Conservation (phyloP, 2,797 vertebrate species). For the Cottoperca gobio region DNA sequence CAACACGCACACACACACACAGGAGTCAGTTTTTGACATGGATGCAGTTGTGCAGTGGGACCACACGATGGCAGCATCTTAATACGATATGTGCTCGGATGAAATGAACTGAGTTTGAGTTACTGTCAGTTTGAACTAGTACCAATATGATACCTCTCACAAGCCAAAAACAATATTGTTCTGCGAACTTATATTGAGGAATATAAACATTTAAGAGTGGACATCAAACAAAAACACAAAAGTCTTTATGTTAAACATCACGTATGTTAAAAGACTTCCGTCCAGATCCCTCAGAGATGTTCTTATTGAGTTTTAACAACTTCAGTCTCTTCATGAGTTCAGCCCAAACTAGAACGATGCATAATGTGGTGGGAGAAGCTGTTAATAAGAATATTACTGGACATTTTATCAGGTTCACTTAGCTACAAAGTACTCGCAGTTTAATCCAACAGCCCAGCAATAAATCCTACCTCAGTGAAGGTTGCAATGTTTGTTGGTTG, state of each 20-base stretch:
- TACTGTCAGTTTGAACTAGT: not conserved
- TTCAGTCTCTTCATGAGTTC: too few relatives aligned
- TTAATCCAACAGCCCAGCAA: not conserved
- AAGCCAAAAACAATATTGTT: not conserved
- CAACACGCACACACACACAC: too few relatives aligned
- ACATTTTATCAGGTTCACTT: not conserved
- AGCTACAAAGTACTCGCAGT: not conserved
- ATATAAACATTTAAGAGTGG: not conserved
- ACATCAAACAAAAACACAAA: not conserved
- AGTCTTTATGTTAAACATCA: not conserved
- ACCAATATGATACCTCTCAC: not conserved
- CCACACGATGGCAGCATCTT: conserved; percentile 41
- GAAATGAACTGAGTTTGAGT: not conserved
- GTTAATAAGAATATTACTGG: too few relatives aligned
- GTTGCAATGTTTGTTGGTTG: too few relatives aligned
- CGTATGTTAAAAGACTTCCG: not conserved
- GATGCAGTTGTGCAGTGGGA: not conserved
- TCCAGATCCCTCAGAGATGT: too few relatives aligned
- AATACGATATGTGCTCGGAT: not conserved
- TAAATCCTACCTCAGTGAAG: too few relatives aligned
- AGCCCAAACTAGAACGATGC: too few relatives aligned
- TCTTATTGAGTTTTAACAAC: too few relatives aligned
- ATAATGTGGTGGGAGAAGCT: too few relatives aligned
- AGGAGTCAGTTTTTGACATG: too few relatives aligned
- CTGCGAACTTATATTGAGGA: not conserved